phyloP scores from a whole-genome alignment of 1,140 invertebrate genomes.

The Tribolium castaneum region DNA sequence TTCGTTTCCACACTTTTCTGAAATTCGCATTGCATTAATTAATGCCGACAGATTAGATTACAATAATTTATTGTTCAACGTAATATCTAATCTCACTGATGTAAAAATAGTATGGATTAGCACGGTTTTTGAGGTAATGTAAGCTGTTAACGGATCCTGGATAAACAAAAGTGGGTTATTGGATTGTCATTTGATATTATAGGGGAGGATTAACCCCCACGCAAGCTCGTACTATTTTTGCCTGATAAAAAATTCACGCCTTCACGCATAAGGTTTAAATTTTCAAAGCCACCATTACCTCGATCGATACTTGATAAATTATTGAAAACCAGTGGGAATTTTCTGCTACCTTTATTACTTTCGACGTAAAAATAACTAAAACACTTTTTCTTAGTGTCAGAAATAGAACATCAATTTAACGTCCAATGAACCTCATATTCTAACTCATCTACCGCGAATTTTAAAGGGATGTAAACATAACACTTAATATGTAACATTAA shows the following conservation, averaged over 20 bases:
- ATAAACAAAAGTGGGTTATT: constrained; percentile 1
- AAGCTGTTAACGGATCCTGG: neutral
- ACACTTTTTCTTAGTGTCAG: neutral
- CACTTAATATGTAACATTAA: neutral
- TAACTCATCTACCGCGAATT: neutral
- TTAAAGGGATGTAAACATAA: neutral
- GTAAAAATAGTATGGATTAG: too few species aligned
- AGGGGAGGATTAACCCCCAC: constrained; percentile 15
- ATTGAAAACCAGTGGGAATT: neutral
- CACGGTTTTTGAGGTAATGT: neutral
- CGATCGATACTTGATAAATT: neutral
- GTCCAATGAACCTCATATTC: neutral
- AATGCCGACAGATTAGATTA: neutral
- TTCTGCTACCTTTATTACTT: neutral
- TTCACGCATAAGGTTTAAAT: constrained; percentile 31
- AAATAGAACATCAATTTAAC: neutral
- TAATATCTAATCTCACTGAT: neutral
- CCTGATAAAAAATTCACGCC: constrained; percentile 1
- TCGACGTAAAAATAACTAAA: neutral
- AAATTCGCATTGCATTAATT: neutral
- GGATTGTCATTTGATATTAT: neutral
- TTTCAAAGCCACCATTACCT: neutral
- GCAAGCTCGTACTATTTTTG: constrained; percentile 8
- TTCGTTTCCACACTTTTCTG: too few species aligned
- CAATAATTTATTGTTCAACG: neutral